These are phyloP conservation scores for Julus scanicus DNA, from an alignment of 2,888 invertebrate species.

Conservation along the genomic window DNA sequence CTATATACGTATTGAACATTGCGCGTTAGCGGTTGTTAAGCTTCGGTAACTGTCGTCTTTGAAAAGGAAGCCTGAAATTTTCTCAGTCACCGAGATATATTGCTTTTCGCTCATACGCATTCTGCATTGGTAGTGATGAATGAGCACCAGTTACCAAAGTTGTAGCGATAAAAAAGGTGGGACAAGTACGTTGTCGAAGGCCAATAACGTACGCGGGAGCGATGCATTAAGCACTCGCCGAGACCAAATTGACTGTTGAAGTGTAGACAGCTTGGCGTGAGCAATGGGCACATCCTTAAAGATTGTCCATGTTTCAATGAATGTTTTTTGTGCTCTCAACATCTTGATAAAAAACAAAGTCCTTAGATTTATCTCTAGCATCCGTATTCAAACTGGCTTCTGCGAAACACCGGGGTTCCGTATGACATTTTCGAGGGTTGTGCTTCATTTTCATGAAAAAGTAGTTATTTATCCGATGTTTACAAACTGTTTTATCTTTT, in stretches of 20 bases:
- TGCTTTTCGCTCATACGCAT: constrained; percentile 32
- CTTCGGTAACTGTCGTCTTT: background rate
- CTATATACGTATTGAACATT: background rate
- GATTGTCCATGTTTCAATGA: constrained; percentile 20
- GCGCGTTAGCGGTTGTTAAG: background rate
- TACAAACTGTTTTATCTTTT: no score
- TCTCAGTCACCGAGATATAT: background rate
- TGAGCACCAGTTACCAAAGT: background rate
- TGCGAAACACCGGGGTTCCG: no score
- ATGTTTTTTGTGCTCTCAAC: background rate
- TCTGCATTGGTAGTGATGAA: constrained; percentile 14
- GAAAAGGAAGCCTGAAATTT: constrained; percentile 29
- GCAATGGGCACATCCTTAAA: constrained; percentile 21
- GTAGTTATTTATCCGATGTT: no score
- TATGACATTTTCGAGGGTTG: no score
- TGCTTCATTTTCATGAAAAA: no score
- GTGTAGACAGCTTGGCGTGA: constrained; percentile 10
- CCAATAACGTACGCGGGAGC: background rate
- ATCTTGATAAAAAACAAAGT: background rate
- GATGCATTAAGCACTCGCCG: constrained; percentile 17
- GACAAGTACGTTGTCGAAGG: constrained; percentile 32
- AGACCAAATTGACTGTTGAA: background rate
- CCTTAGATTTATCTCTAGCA: background rate
- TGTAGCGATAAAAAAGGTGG: constrained; percentile 3
- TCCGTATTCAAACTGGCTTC: no score